Conservation (phyloP, 2,797 vertebrate species). For the Anomalospiza imberbis region DNA sequence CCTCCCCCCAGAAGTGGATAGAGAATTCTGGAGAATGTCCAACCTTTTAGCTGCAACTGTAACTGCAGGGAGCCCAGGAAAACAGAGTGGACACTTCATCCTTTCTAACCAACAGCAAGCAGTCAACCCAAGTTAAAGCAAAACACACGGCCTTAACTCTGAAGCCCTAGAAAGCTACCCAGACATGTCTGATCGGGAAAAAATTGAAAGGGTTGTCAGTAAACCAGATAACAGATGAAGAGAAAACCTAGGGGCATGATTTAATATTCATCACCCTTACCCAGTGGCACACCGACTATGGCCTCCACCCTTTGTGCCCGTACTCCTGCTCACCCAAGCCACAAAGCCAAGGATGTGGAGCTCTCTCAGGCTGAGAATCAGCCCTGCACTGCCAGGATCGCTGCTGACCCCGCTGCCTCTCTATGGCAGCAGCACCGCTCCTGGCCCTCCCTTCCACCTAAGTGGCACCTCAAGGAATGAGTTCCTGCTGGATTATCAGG, state of each 20-base stretch:
- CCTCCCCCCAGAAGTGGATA: not conserved
- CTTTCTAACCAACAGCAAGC: not conserved
- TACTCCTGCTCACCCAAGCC: fast-evolving
- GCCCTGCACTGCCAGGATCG: fast-evolving
- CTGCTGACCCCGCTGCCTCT: fast-evolving
- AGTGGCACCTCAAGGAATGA: not conserved
- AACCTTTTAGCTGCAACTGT: not conserved
- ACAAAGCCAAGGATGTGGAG: not conserved
- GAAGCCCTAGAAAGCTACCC: not conserved
- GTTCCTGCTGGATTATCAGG: constrained; percentile 48
- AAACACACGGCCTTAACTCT: not conserved
- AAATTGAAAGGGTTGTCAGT: not conserved
- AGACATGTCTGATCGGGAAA: not conserved
- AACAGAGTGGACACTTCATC: not conserved
- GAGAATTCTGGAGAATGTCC: not conserved
- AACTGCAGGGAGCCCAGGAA: not conserved
- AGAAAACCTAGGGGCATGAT: not conserved
- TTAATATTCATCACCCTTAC: not conserved
- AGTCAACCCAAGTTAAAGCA: not conserved
- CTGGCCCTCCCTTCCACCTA: not conserved
- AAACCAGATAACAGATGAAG: not conserved
- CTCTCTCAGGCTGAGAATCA: fast-evolving
- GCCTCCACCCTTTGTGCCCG: fast-evolving
- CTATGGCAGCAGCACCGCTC: fast-evolving
- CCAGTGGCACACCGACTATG: not conserved